Base-by-base conservation (phyloP, 2,888 invertebrate genomes). In the Candidula unifasciata region DNA sequence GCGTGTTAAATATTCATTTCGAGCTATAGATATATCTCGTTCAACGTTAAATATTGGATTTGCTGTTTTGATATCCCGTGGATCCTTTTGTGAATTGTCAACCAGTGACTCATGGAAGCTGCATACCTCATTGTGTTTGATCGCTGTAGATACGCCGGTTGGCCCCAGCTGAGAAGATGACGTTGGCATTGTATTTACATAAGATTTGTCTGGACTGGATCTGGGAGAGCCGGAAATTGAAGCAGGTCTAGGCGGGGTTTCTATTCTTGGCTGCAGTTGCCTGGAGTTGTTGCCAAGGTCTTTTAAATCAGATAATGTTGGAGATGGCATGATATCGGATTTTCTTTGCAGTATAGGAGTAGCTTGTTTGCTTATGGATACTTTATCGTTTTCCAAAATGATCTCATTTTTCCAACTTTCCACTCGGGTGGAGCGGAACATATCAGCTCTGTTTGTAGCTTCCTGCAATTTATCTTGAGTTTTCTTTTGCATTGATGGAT, bases 401-500 rank as follows among this genome's bases (percentile, higher is more conserved):
- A 54, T 3, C 16, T 1, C 30, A 54, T 74, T 54, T 21, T 79
- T 66, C 18, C 24, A 44, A 57, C 30, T 35, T 18, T 5, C 5
- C 2, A 37, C 24, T 30, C 27, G 44, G 0, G 73, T 27, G 27
- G 82, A 82, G 2, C 30, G 60, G 30, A 35, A 66, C 64, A 74
- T 66, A 1, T 79, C 74, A 8, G 54, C 52, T 35, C 27, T 79
- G 21, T 54, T 57, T 16, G n/a, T 33, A 33, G 44, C 74, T 0
- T 68, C 73, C 10, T 52, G 64, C 0, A 76, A n/a, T 33, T 82
- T 85, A 0, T 74, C 37, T 30, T 79, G 69, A 8, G 69, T n/a
- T 52, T 60, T 79, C 33, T 79, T 79, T 44, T 64, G 52, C 60
- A 83, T 57, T 24, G 44, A 33, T 18, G 79, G 83, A 52, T 83